Evolutionary conservation across 2,888 invertebrate genomes (phyloP).

Genomic region (Pardosa pseudoannulata): DNA sequence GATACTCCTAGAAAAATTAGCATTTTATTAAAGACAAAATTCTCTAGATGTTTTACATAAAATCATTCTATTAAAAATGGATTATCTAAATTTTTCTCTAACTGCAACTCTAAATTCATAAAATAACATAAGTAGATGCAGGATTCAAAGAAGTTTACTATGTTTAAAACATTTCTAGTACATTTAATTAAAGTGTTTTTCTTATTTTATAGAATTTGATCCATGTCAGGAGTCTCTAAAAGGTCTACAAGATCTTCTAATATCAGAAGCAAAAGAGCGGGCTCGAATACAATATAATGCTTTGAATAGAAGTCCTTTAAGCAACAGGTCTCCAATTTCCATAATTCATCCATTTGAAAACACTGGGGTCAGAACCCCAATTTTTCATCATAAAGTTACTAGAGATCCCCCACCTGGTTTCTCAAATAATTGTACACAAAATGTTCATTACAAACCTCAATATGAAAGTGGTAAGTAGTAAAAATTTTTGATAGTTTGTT

Average conservation of each 20-base stretch:
- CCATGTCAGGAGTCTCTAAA: not conserved
- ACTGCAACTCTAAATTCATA: too few species aligned
- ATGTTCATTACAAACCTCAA: not conserved
- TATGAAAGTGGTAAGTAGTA: not conserved
- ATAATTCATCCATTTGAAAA: not conserved
- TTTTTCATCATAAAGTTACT: not conserved
- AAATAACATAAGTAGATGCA: too few species aligned
- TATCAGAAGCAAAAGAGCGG: not conserved
- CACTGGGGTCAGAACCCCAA: not conserved
- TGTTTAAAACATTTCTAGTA: too few species aligned
- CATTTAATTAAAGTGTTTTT: too few species aligned
- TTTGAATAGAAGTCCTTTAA: not conserved
- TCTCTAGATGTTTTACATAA: too few species aligned
- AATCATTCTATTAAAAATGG: too few species aligned
- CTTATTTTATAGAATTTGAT: constrained; percentile 2
- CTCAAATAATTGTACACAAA: not conserved
- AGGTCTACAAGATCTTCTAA: not conserved
- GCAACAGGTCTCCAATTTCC: not conserved
- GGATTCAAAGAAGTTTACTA: too few species aligned
- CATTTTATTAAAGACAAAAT: too few species aligned
- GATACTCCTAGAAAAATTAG: too few species aligned
- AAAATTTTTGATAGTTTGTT: too few species aligned
- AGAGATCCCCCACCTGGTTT: constrained; percentile 10
- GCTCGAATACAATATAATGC: not conserved
- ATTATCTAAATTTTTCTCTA: too few species aligned